A percentile compares a stretch with the other conserved stretches of the same genome.
phyloP scores from a whole-genome alignment of 2,113 vertebrate genomes.

The Brachirus orientalis region DNA sequence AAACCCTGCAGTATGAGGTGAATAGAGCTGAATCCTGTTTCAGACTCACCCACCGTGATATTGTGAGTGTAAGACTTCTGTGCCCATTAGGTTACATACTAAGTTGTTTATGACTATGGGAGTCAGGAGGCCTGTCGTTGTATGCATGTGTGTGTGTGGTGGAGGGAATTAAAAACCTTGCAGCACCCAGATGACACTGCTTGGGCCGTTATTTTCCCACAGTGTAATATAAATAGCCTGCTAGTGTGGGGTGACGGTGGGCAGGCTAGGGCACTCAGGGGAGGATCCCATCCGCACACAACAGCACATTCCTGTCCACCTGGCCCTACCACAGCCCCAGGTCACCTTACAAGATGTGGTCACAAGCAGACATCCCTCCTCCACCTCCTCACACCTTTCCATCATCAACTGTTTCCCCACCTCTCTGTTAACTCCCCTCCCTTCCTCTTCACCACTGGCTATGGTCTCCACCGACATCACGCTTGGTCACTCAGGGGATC shows the following conservation, averaged over 20 bases:
- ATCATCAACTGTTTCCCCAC: conserved; percentile 53
- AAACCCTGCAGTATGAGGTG: background rate
- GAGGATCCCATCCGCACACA: conserved; percentile 77
- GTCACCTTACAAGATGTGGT: conserved; percentile 74
- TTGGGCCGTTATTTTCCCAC: conserved; percentile 77
- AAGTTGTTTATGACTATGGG: conserved; percentile 35
- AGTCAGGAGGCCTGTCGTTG: conserved; percentile 23
- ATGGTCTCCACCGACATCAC: conserved; percentile 30
- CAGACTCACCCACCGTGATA: background rate
- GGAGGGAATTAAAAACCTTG: conserved; percentile 53
- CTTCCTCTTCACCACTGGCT: conserved; percentile 5
- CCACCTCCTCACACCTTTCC: conserved; percentile 62
- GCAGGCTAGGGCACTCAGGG: conserved; percentile 65
- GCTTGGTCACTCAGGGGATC: conserved; percentile 14
- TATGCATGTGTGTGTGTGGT: conserved; percentile 16
- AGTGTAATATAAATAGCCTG: conserved; percentile 81
- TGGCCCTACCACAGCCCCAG: conserved; percentile 72
- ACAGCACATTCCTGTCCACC: conserved; percentile 80
- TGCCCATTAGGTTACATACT: background rate
- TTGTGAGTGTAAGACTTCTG: background rate
- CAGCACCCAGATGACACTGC: conserved; percentile 58
- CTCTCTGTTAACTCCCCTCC: conserved; percentile 27
- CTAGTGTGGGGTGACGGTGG: conserved; percentile 70
- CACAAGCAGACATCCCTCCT: conserved; percentile 10
- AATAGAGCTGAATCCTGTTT: background rate